These are phyloP conservation scores for Cossypha polioptera DNA, from an alignment of 2,797 vertebrate genomes.

Conservation along the genomic window DNA sequence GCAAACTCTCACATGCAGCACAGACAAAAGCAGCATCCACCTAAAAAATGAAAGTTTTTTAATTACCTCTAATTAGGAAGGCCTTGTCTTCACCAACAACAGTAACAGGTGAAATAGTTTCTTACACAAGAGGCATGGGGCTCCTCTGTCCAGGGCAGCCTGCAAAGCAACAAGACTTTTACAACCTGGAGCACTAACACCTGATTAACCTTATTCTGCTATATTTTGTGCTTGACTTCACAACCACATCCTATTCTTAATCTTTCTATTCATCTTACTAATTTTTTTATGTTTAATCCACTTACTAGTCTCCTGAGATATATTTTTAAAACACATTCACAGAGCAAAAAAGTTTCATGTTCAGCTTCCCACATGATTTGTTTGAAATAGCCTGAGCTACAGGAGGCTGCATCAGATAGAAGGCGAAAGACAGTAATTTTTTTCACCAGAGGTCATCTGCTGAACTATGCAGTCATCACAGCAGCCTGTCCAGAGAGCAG, in stretches of 20 bases:
- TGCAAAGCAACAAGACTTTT: background rate
- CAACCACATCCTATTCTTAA: background rate
- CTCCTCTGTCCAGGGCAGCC: background rate
- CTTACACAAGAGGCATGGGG: background rate
- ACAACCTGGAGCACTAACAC: background rate
- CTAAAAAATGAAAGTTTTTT: background rate
- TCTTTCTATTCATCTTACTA: background rate
- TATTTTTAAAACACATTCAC: background rate
- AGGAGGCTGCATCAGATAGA: constrained; percentile 84
- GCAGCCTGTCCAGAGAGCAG: background rate
- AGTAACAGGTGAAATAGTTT: background rate
- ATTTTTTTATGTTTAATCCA: fast-evolving
- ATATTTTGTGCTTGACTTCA: background rate
- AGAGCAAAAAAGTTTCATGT: fast-evolving
- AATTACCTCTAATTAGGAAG: background rate
- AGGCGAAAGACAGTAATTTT: constrained; percentile 80
- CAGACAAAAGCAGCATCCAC: fast-evolving
- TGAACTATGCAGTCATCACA: constrained; percentile 92
- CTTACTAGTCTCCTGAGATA: background rate
- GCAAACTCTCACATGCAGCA: background rate
- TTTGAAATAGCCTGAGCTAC: background rate
- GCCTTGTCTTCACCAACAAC: background rate
- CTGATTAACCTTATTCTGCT: background rate
- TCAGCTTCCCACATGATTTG: background rate
- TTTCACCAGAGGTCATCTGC: constrained; percentile 79